Percentiles rank a stretch among this genome's conserved stretches.
Evolutionary conservation across 2,113 vertebrate species (phyloP).

Genomic region (Podiceps cristatus): DNA sequence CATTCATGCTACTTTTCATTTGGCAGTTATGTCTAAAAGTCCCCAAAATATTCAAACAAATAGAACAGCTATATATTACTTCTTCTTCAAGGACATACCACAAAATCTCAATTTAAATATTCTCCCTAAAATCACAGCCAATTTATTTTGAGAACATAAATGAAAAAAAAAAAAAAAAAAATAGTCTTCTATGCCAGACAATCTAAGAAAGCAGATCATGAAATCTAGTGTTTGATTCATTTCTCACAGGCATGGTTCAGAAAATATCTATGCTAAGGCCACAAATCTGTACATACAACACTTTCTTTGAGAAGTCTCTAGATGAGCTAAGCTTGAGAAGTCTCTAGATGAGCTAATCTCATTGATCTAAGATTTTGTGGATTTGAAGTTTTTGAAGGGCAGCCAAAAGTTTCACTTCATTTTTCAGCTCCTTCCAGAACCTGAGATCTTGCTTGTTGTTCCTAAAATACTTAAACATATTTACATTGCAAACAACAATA

Average conservation of each 20-base stretch:
- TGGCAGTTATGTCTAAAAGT: not conserved
- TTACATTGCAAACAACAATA: constrained; percentile 51
- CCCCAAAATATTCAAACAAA: not conserved
- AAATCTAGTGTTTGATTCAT: constrained; percentile 58
- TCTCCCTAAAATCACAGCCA: constrained; percentile 3
- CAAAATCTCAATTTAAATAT: constrained; percentile 25
- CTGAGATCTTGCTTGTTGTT: constrained; percentile 28
- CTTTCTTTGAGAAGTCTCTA: constrained; percentile 45
- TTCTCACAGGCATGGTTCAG: constrained; percentile 41
- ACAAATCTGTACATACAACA: not conserved
- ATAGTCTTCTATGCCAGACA: constrained; percentile 15
- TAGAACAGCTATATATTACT: not conserved
- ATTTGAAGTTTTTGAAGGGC: constrained; percentile 69
- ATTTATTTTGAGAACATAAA: constrained; percentile 47
- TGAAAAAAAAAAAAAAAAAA: too few relatives aligned
- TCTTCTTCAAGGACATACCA: not conserved
- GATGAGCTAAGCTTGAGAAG: constrained; percentile 39
- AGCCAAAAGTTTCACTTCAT: constrained; percentile 63
- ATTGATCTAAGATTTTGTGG: constrained; percentile 62
- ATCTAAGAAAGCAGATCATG: constrained; percentile 39
- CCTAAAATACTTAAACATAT: constrained; percentile 16
- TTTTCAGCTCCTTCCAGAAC: constrained; percentile 37
- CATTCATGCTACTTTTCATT: not conserved
- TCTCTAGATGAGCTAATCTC: constrained; percentile 22
- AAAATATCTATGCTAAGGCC: constrained; percentile 27